Percentiles rank a stretch among this genome's conserved stretches.
phyloP scores from a whole-genome alignment of 2,888 invertebrate species.

The Venusia cambrica region DNA sequence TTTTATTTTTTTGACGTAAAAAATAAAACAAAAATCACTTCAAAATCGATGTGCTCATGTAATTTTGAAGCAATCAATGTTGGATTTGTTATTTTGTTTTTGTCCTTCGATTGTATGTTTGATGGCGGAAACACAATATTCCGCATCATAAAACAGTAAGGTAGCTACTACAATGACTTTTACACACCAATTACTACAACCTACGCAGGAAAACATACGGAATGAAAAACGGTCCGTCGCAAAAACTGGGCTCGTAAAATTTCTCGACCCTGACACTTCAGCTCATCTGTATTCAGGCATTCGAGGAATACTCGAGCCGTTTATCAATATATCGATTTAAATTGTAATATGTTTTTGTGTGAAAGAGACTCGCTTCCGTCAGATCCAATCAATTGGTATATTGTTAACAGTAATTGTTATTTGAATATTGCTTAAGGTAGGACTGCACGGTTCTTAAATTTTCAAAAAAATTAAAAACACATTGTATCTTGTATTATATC shows the following conservation, averaged over 20 bases:
- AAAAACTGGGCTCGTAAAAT: conserved; percentile 43
- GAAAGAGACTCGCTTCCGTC: conserved; percentile 36
- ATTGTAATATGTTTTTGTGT: conserved; percentile 50
- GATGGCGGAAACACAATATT: no score
- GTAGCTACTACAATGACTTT: conserved; percentile 17
- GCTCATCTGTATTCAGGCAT: conserved; percentile 42
- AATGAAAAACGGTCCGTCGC: conserved; percentile 28
- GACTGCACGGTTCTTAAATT: not conserved
- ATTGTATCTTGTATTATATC: conserved; percentile 1
- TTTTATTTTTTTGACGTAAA: no score
- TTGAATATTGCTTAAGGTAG: conserved; percentile 18
- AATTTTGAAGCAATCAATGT: no score
- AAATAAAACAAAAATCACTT: no score
- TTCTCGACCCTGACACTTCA: conserved; percentile 40
- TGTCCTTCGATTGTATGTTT: no score
- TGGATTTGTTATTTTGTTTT: no score
- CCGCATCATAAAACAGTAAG: conserved; percentile 18
- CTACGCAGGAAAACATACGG: conserved; percentile 26
- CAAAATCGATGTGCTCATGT: no score
- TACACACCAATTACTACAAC: conserved; percentile 18
- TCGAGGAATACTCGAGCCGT: conserved; percentile 38
- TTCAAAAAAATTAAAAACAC: conserved; percentile 4
- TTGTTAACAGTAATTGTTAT: conserved; percentile 44
- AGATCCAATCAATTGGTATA: conserved; percentile 42
- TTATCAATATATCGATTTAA: conserved; percentile 49